phyloP scores from a whole-genome alignment of 2,113 vertebrate genomes.

The Colistium nudipinnis region DNA sequence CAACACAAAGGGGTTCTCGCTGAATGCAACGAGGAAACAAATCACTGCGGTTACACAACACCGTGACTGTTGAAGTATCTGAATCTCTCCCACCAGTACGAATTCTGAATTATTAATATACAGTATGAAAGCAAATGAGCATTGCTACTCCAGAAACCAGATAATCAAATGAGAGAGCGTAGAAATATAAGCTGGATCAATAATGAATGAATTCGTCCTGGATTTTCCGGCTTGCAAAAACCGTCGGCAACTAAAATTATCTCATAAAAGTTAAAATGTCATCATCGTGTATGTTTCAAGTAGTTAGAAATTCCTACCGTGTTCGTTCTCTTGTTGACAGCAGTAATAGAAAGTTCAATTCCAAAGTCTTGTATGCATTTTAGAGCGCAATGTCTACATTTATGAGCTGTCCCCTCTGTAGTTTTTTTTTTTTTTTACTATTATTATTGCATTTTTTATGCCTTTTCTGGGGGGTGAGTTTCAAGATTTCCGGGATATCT shows the following conservation, averaged over 20 bases:
- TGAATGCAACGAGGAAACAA: slow-evolving; percentile 47
- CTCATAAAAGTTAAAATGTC: slow-evolving; percentile 46
- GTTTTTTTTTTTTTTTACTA: neutral
- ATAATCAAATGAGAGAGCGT: slow-evolving; percentile 75
- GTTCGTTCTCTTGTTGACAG: slow-evolving; percentile 38
- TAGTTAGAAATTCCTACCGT: slow-evolving; percentile 34
- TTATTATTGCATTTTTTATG: neutral
- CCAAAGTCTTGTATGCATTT: slow-evolving; percentile 11
- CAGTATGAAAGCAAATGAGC: slow-evolving; percentile 54
- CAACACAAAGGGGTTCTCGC: neutral
- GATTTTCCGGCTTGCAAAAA: slow-evolving; percentile 57
- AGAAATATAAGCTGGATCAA: slow-evolving; percentile 75
- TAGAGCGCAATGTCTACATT: slow-evolving; percentile 4
- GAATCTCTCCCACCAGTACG: slow-evolving; percentile 50
- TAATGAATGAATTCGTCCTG: slow-evolving; percentile 74
- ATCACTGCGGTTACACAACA: slow-evolving; percentile 46
- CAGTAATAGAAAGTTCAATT: slow-evolving; percentile 23
- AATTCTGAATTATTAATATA: slow-evolving; percentile 71
- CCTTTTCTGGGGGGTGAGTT: neutral
- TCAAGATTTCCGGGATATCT: neutral
- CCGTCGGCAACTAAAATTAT: slow-evolving; percentile 43
- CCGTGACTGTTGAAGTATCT: slow-evolving; percentile 53
- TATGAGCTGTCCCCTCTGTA: neutral
- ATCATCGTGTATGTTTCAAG: slow-evolving; percentile 26
- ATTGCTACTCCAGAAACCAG: slow-evolving; percentile 62